Conservation (phyloP, 2,113 vertebrate species). For the Silurus asotus region DNA sequence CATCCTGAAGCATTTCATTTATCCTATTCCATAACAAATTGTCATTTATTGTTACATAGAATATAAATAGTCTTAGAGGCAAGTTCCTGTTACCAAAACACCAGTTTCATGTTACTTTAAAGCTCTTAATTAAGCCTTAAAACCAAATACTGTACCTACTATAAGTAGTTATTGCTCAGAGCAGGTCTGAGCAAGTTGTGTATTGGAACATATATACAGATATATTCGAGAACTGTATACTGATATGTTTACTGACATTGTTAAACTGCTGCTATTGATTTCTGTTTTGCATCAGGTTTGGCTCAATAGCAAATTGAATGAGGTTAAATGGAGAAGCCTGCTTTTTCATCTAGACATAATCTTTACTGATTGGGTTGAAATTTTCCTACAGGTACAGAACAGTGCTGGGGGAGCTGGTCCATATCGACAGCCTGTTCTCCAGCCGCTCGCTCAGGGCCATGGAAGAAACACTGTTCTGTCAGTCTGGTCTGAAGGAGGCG, state of each 20-base stretch:
- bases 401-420: constrained; percentile 68
- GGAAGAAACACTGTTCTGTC: constrained; percentile 78
- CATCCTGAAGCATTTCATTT: neutral
- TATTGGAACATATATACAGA: neutral
- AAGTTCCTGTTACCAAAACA: neutral
- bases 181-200: neutral
- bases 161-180: too few relatives aligned
- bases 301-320: constrained; percentile 50
- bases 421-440: constrained; percentile 71
- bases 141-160: neutral
- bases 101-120: neutral
- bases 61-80: neutral
- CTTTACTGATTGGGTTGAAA: constrained; percentile 39
- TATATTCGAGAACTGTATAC: constrained; percentile 37
- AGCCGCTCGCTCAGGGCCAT: constrained; percentile 70
- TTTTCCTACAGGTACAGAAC: constrained; percentile 71
- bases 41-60: neutral
- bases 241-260: constrained; percentile 57
- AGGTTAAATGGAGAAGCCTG: constrained; percentile 48
- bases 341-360: constrained; percentile 39
- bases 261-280: constrained; percentile 56
- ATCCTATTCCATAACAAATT: neutral
- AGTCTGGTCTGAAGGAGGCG: constrained; percentile 48
- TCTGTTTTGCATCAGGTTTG: constrained; percentile 50
- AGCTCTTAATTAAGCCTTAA: neutral